A percentile compares a stretch with the other conserved stretches of the same genome.
Conservation (phyloP, 1,140 invertebrate species). For the Metopolophium dirhodum region DNA sequence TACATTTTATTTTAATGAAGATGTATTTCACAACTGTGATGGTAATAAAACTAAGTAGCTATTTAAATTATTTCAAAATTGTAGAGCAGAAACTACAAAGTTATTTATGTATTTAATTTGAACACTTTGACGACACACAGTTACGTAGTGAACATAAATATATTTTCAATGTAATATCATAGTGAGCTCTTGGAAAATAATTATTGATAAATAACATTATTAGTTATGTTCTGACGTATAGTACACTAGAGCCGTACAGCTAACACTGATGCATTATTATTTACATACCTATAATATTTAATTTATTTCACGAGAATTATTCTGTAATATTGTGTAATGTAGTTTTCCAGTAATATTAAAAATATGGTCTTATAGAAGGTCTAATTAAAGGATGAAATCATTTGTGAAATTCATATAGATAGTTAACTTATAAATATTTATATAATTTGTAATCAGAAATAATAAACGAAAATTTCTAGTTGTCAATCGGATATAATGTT, state of each 20-base stretch:
- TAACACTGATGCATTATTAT: background rate
- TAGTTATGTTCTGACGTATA: background rate
- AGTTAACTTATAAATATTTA: no score
- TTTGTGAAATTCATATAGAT: no score
- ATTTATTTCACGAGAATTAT: background rate
- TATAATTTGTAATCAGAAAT: no score
- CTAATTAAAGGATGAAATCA: no score
- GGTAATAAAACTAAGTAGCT: background rate
- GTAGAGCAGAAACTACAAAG: background rate
- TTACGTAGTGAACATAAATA: background rate
- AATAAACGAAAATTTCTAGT: background rate
- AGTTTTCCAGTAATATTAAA: background rate
- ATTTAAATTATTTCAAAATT: background rate
- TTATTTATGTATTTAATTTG: slow-evolving; percentile 10
- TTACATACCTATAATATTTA: background rate
- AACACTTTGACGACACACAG: background rate
- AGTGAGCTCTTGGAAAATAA: background rate
- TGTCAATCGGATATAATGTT: background rate
- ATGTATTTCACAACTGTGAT: background rate
- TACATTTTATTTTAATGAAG: background rate
- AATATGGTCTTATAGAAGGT: background rate
- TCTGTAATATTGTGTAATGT: background rate
- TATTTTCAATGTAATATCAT: background rate
- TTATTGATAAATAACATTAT: background rate
- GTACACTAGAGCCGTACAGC: background rate